A percentile compares a stretch with the other conserved stretches of the same genome.
These are phyloP conservation scores for Arrhamphus sclerolepis DNA, from an alignment of 2,797 vertebrate species.

Conservation along the genomic window DNA sequence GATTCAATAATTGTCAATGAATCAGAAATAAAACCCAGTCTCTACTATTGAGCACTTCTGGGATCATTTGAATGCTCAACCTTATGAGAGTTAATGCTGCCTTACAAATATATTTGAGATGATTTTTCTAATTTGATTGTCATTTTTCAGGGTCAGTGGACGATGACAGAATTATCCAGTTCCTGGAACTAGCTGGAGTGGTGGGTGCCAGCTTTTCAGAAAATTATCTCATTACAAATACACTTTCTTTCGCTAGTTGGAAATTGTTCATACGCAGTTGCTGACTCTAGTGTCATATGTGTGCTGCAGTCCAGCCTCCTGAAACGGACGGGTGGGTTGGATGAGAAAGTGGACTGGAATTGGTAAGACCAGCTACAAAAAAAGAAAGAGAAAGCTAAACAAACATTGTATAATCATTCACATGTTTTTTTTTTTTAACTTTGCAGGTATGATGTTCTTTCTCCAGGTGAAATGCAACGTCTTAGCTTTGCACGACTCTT, in stretches of 20 bases:
- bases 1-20: too few species aligned
- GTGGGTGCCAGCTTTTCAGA: slow-evolving; percentile 75
- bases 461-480: slow-evolving; percentile 97
- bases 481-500: slow-evolving; percentile 94
- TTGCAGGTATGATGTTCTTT: slow-evolving; percentile 92
- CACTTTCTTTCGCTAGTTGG: too few species aligned
- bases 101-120: background rate
- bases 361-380: slow-evolving; percentile 82
- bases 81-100: background rate
- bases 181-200: slow-evolving; percentile 90
- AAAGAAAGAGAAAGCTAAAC: background rate
- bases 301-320: slow-evolving; percentile 85
- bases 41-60: background rate
- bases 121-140: background rate
- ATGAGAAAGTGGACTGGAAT: slow-evolving; percentile 92
- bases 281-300: slow-evolving; percentile 1
- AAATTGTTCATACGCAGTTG: background rate
- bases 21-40: too few species aligned
- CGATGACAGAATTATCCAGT: slow-evolving; percentile 90
- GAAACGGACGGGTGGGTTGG: slow-evolving; percentile 89
- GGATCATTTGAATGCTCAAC: background rate
- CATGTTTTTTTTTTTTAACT: background rate
- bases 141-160: slow-evolving; percentile 84
- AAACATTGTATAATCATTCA: background rate
- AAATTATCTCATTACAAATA: too few species aligned